Evolutionary conservation across 2,113 vertebrate species (phyloP).

Genomic region (Dipodomys ordii): DNA sequence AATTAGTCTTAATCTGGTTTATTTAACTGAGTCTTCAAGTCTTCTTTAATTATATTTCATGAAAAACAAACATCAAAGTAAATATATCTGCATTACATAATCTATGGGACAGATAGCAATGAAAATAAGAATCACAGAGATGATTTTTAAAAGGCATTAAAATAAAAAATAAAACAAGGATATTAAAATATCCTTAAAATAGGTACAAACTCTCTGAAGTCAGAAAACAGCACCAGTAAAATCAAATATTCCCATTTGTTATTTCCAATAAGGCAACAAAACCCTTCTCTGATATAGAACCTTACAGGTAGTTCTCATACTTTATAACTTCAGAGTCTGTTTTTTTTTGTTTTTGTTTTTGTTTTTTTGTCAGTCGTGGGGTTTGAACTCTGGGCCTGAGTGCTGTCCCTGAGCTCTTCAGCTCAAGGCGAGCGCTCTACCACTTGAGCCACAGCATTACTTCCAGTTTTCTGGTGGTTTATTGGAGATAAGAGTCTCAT

Average conservation of each 20-base stretch:
- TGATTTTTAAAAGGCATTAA: background rate
- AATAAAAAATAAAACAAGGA: too few species aligned
- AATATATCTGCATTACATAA: conserved; percentile 13
- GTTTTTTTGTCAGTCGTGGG: background rate
- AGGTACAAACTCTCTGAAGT: background rate
- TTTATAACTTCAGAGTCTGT: background rate
- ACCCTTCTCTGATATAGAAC: background rate
- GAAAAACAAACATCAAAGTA: background rate
- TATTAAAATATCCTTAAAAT: background rate
- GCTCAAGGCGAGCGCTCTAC: too few species aligned
- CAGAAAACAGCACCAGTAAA: background rate
- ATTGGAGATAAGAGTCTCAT: too few species aligned
- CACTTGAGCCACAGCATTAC: too few species aligned
- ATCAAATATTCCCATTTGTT: background rate
- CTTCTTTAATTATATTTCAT: conserved; percentile 9
- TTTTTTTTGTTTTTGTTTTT: background rate
- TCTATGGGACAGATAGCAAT: background rate
- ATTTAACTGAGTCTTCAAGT: background rate
- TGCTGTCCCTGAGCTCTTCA: too few species aligned
- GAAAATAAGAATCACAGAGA: background rate
- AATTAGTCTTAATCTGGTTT: background rate
- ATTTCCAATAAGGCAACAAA: background rate
- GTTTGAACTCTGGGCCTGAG: too few species aligned
- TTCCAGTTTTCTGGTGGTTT: too few species aligned
- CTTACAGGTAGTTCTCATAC: background rate